Percentiles rank a stretch among this genome's conserved stretches.
Evolutionary conservation across 2,797 vertebrate genomes (phyloP).

Genomic region (Pagetopsis macropterus): DNA sequence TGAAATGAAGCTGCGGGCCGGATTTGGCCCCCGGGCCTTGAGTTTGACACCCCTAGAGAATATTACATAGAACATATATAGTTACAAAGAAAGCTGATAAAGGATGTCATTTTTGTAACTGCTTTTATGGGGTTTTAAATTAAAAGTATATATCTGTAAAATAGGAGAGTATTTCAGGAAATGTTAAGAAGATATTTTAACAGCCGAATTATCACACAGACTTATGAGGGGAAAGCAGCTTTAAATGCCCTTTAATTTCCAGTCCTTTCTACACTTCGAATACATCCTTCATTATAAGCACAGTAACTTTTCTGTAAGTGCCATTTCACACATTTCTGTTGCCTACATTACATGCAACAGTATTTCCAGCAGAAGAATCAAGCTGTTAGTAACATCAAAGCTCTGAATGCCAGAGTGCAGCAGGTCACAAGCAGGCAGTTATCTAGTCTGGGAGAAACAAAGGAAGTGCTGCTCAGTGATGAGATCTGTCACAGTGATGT

Average conservation of each 20-base stretch:
- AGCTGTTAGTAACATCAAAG: constrained; percentile 1
- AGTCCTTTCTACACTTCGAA: neutral
- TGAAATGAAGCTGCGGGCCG: too few species aligned
- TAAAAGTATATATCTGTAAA: too few species aligned
- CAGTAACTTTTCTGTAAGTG: neutral
- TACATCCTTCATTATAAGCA: neutral
- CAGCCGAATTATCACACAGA: too few species aligned
- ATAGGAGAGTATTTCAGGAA: too few species aligned
- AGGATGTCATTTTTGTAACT: too few species aligned
- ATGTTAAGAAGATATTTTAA: too few species aligned
- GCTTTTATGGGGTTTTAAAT: too few species aligned
- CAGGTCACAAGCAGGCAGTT: constrained; percentile 28
- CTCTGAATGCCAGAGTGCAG: neutral
- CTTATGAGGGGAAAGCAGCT: too few species aligned
- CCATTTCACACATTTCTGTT: neutral
- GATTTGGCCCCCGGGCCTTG: too few species aligned
- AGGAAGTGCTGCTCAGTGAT: constrained; percentile 46
- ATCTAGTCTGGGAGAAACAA: constrained; percentile 43
- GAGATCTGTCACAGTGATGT: constrained; percentile 65
- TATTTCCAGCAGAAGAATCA: neutral
- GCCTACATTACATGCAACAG: neutral
- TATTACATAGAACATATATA: too few species aligned
- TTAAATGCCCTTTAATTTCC: neutral
- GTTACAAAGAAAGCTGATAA: too few species aligned
- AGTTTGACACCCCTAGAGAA: too few species aligned